phyloP scores from a whole-genome alignment of 2,113 vertebrate genomes.

The Xenus cinereus region DNA sequence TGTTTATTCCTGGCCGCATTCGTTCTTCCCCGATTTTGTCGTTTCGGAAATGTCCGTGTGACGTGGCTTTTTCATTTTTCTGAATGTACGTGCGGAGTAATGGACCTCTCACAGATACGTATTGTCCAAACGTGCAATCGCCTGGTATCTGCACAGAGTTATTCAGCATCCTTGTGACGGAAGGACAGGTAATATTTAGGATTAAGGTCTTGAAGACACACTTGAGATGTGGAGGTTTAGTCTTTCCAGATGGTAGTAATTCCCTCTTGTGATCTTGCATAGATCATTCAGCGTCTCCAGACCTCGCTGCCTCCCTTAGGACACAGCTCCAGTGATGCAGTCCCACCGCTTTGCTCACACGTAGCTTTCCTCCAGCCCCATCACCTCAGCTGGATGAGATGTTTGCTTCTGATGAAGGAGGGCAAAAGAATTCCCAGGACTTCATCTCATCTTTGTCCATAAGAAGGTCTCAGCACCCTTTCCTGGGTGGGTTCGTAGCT shows the following conservation, averaged over 20 bases:
- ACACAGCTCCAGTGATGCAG: background rate
- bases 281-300: background rate
- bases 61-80: background rate
- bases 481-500: background rate
- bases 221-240: background rate
- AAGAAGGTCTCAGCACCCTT: fast-evolving
- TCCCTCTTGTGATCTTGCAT: background rate
- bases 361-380: background rate
- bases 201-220: background rate
- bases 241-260: background rate
- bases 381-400: background rate
- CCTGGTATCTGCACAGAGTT: fast-evolving
- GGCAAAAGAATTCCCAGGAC: background rate
- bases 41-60: background rate
- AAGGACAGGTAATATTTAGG: background rate
- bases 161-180: background rate
- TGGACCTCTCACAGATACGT: fast-evolving
- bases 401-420: background rate
- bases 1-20: background rate
- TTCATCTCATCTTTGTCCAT: background rate
- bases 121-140: background rate
- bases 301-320: background rate
- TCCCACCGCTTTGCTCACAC: background rate
- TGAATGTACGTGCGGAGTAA: background rate
- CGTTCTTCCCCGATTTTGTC: background rate